Evolutionary conservation across 2,113 vertebrate genomes (phyloP), one percentile per base, ranked within the genome.

Genomic region (Brienomyrus brachyistius): DNA sequence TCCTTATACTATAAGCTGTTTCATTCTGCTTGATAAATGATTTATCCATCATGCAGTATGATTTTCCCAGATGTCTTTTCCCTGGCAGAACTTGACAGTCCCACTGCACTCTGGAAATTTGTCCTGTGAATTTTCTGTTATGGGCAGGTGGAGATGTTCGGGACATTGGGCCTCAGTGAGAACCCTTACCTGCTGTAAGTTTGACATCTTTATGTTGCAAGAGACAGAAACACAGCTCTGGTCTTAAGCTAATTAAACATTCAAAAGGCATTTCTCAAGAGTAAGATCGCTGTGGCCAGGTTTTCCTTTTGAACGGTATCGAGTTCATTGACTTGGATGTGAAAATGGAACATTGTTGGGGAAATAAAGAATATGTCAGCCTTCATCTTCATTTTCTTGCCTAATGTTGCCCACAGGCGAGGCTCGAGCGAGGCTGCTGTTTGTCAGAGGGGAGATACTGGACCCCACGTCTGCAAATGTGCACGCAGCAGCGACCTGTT

Each of bases 1-100:
- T 27, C 19, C 70, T 86, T 89, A 88, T 90, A 91, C 90, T 90
- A 91, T 85, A 84, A 92, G 91, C 90, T 92, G 90, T 94, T 95
- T 94, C 91, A 92, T 91, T 91, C 92, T 23, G 52, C 89, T 90
- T 82, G 7, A 91, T 95, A 92, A 94, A 95, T 95, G 89, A 94
- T 94, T 92, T 70, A 91, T 88, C 87, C 85, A 77, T 91, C 88
- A 90, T 74, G 91, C 93, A 91, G 91, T 83, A 91, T 21, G 62
- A n/a, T 82, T 51, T 89, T 89, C 85, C 51, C 23, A 52, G 48
- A 35, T 87, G 23, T 87, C 85, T 90, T 50, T 54, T 87, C 50
- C 23, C 27, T 56, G 50, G 85, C 85, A 54, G n/a, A 50, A 54
- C 50, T 87, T 56, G 19, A 56, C 13, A 47, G 13, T 86, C 48